Evolutionary conservation across 2,888 invertebrate species (phyloP).

Genomic region (Drosophila meridiana): DNA sequence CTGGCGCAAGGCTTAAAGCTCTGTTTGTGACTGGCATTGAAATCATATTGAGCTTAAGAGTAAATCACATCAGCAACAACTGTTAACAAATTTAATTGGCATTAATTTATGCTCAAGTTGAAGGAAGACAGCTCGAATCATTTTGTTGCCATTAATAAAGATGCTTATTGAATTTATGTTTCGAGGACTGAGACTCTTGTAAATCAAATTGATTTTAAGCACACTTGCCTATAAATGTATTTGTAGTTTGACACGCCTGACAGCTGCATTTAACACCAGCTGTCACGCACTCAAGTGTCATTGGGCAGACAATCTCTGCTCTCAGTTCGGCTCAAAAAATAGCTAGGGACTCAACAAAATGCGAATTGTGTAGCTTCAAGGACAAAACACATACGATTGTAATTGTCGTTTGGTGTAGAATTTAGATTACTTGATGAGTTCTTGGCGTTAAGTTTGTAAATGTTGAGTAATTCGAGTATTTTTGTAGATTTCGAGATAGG

Average conservation of each 20-base stretch:
- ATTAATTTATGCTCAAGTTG: conserved; percentile 16
- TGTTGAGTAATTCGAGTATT: too few species aligned
- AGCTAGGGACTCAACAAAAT: not conserved
- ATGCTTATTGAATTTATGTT: conserved; percentile 1
- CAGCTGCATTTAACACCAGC: conserved; percentile 18
- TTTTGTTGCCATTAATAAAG: conserved; percentile 10
- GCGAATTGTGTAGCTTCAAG: not conserved
- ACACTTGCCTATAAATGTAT: conserved; percentile 2
- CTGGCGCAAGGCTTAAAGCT: conserved; percentile 3
- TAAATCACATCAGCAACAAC: conserved; percentile 12
- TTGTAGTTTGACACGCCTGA: conserved; percentile 14
- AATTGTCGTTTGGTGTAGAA: not conserved
- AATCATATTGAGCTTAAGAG: conserved; percentile 30
- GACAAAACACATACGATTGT: not conserved
- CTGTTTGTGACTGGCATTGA: conserved; percentile 25
- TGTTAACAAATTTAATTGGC: conserved; percentile 31
- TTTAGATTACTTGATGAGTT: too few species aligned
- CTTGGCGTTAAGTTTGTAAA: too few species aligned
- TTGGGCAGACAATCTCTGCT: not conserved
- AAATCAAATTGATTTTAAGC: not conserved
- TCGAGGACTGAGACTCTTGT: not conserved
- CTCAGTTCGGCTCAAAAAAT: not conserved
- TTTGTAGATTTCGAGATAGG: too few species aligned
- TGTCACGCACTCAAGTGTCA: conserved; percentile 2
- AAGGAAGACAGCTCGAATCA: not conserved